Evolutionary conservation across 2,113 vertebrate genomes (phyloP), one percentile per base, ranked within the genome.

Genomic region (Progne subis): DNA sequence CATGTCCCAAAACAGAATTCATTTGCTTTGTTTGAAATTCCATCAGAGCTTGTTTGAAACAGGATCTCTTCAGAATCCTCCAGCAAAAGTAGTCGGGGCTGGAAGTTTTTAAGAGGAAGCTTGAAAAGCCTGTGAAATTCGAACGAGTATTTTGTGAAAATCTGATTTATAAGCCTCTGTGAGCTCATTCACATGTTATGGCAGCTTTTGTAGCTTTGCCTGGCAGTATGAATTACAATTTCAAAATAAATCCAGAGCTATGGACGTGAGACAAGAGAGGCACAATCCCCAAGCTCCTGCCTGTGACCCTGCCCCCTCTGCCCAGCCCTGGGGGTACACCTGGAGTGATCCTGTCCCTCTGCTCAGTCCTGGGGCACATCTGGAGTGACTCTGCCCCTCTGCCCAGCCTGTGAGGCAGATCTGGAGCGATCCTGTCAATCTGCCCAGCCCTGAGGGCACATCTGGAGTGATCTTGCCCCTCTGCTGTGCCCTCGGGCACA

Each of bases 131-230:
- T 47, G 34, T 23, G 32, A 34, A 18, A 46, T 55, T 82, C 32
- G 19, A n/a, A 4, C 0, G 0, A 56, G 11, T 8, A 23, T 55
- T 72, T 43, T 2, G 29, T 13, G 8, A 49, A 82, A 37, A 28
- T 59, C 23, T 29, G 21, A 17, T 65, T 90, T 39, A 17, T 8
- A 7, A 6, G 8, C 69, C 50, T 49, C 56, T 44, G 13, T 12
- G 43, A 57, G 9, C 17, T 39, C 5, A 3, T 31, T 71, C 15
- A 8, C 8, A 4, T 0, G 2, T 57, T 15, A 13, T 0, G 2
- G 9, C 9, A 59, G 3, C 21, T 67, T 64, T 3, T 37, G 29
- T 4, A 37, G 29, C 18, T 44, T 23, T 28, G 18, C 28, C 57
- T 43, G 4, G 3, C n/a, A 41, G 23, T 11, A 12, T 3, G 47